Percentiles rank a stretch among this genome's conserved stretches.
These are phyloP conservation scores for Eira barbara DNA, from an alignment of 2,113 vertebrate genomes.

Conservation along the genomic window DNA sequence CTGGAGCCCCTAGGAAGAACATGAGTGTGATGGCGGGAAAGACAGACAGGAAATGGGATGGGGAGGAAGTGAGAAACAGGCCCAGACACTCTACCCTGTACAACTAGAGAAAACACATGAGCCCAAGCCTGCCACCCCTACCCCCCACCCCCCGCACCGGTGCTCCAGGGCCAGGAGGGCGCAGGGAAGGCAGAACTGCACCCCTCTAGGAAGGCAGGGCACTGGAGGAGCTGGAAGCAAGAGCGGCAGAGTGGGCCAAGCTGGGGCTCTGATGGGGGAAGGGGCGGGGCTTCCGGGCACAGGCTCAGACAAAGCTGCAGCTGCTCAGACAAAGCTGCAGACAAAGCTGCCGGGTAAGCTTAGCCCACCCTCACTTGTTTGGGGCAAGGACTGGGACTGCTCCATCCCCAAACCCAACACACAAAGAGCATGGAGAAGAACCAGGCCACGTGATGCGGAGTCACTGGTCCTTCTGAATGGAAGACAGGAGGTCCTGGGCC, in stretches of 20 bases:
- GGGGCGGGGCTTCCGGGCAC: not conserved
- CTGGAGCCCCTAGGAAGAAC: not conserved
- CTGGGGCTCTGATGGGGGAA: not conserved
- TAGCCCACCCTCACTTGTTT: rapidly evolving
- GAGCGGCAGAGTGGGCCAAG: rapidly evolving
- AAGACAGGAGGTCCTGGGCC: not conserved
- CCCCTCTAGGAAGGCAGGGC: not conserved
- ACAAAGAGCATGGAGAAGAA: not conserved
- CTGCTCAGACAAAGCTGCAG: not conserved
- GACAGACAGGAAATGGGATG: not conserved
- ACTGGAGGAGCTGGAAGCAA: not conserved
- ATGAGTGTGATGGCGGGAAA: not conserved
- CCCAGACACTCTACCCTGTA: not conserved
- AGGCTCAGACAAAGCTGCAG: not conserved
- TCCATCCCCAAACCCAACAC: not conserved
- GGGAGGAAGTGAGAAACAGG: not conserved
- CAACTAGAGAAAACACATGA: not conserved
- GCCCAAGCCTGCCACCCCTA: not conserved
- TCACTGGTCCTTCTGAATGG: not conserved
- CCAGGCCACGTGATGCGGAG: not conserved
- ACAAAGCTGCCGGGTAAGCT: rapidly evolving
- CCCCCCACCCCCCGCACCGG: not conserved
- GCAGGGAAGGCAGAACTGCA: not conserved
- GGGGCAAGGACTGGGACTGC: not conserved
- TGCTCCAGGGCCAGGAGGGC: not conserved